Base-by-base conservation (phyloP, 2,888 invertebrate species). In the Trissolcus japonicus region DNA sequence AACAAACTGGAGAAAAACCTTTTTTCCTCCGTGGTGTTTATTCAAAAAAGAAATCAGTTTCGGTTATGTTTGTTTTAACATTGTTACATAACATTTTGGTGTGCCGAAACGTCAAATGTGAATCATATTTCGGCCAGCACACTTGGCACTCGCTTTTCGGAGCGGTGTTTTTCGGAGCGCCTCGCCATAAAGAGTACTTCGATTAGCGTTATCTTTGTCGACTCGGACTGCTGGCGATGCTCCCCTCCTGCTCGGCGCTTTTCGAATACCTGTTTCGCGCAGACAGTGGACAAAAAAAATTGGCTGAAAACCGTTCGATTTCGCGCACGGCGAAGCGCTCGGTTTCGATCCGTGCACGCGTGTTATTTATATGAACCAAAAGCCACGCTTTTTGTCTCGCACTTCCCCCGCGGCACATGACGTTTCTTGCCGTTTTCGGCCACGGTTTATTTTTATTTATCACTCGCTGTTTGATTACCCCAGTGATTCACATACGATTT, bases 221-320 rank as follows among this genome's bases (percentile, higher is more conserved):
- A 4, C 62, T 57, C 41, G 67, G 60, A 6, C 59, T 51, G 11
- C 46, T 57, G 54, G 67, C 53, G 53, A 43, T 55, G 19, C 54
- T 48, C 40, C 59, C 25, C 72, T 60, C 57, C 60, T 41, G 17
- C 61, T 54, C 56, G 21, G 2, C 55, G 40, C 65, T 69, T 78
- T 74, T 71, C 69, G 69, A 78, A 78, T 78, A 78, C 78, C 71
- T 74, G 78, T 78, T 78, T 69, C 74, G 69, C 67, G 72, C 25
- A 69, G 74, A 59, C 66, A 65, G 0, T 65, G 55, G 35, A 35
- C 35, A 77, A 77, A 78, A 74, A 78, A 78, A 69, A 71, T 74
- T 63, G 71, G 9, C 65, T 66, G 74, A 71, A 78, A 78, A 78
- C 74, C 78, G 71, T 75, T 75, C 78, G 78, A 75, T 78, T 77